Evolutionary conservation across 2,113 vertebrate genomes (phyloP).

Genomic region (Hippocampus abdominalis): DNA sequence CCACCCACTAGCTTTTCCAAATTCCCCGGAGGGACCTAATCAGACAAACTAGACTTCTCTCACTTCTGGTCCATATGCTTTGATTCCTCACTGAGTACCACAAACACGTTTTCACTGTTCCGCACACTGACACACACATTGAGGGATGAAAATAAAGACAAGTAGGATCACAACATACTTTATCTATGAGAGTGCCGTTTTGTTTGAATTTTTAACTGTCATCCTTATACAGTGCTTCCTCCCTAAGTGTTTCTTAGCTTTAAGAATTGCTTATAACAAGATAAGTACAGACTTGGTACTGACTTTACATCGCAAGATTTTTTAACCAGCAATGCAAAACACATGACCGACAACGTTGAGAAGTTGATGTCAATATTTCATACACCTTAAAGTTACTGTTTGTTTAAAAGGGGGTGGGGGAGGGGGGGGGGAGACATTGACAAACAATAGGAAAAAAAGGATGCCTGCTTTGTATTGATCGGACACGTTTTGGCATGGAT

Average conservation of each 20-base stretch:
- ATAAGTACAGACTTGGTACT: no score
- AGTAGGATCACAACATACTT: neutral
- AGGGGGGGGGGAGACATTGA: no score
- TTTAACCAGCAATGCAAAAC: no score
- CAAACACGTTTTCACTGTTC: conserved; percentile 12
- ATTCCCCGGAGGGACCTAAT: conserved; percentile 48
- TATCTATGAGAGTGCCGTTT: neutral
- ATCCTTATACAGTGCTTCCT: neutral
- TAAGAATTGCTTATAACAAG: no score
- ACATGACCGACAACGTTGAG: no score
- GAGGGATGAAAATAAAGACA: neutral
- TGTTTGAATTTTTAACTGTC: neutral
- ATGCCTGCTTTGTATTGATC: no score
- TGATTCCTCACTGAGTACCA: conserved; percentile 45
- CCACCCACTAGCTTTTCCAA: conserved; percentile 25
- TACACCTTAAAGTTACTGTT: no score
- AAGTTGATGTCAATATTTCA: no score
- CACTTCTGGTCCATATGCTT: conserved; percentile 35
- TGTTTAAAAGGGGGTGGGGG: no score
- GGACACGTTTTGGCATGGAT: no score
- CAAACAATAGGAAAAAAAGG: no score
- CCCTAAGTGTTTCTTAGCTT: neutral
- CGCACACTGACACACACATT: conserved; percentile 3
- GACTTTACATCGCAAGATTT: no score
- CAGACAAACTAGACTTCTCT: conserved; percentile 49